Evolutionary conservation across 2,113 vertebrate genomes (phyloP).

Genomic region (Eurypyga helias): DNA sequence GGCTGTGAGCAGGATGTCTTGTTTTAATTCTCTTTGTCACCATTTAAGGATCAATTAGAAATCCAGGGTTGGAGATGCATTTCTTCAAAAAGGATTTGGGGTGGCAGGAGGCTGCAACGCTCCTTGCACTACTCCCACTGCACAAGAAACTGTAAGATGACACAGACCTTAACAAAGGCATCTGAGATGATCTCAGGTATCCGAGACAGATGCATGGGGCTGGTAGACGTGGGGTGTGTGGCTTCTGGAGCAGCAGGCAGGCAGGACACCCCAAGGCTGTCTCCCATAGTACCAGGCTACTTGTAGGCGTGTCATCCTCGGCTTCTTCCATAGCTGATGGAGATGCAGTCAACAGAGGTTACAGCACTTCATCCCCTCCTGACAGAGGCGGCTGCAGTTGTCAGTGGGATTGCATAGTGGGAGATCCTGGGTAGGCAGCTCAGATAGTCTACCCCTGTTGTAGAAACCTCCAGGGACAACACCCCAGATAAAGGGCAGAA

Average conservation of each 20-base stretch:
- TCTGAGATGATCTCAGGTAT: background rate
- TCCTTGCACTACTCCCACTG: background rate
- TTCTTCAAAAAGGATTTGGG: background rate
- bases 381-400: accelerated
- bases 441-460: background rate
- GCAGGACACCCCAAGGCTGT: background rate
- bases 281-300: background rate
- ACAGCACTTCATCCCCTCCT: background rate
- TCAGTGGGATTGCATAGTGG: background rate
- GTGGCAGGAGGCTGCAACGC: background rate
- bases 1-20: background rate
- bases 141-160: background rate
- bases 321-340: background rate
- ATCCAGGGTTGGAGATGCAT: background rate
- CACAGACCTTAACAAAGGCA: background rate
- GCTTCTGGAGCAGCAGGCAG: background rate
- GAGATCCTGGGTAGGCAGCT: background rate
- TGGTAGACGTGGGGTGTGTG: background rate
- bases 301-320: background rate
- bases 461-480: background rate
- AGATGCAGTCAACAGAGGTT: background rate
- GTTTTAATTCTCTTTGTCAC: background rate
- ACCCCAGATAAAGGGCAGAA: background rate
- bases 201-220: background rate
- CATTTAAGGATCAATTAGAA: background rate